These are phyloP conservation scores for Cromileptes altivelis DNA, from an alignment of 2,113 vertebrate species.

Conservation along the genomic window DNA sequence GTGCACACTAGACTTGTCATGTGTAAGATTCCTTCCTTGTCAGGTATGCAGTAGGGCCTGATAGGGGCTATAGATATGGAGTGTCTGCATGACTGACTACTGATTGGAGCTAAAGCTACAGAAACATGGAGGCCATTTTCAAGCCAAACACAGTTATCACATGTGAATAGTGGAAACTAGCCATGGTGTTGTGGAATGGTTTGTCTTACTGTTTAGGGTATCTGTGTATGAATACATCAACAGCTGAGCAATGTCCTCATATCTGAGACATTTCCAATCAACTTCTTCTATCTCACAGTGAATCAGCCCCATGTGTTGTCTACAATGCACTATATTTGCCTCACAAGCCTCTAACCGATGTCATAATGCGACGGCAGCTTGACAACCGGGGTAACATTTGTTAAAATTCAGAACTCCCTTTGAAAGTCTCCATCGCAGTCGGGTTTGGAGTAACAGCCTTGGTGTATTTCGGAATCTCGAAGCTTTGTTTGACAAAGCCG, in stretches of 20 bases:
- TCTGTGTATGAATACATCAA: neutral
- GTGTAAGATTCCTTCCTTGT: conserved; percentile 37
- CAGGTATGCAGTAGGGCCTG: conserved; percentile 67
- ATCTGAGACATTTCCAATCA: neutral
- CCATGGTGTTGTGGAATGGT: neutral
- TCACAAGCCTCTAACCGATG: conserved; percentile 9
- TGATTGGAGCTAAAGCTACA: conserved; percentile 63
- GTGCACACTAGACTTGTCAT: neutral
- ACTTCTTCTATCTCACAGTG: neutral
- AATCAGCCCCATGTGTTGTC: conserved; percentile 1
- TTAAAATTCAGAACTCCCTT: conserved; percentile 18
- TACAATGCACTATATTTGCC: conserved; percentile 6
- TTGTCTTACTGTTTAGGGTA: neutral
- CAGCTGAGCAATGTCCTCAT: neutral
- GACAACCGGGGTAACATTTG: conserved; percentile 8
- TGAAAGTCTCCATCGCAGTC: neutral
- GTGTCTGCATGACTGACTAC: conserved; percentile 67
- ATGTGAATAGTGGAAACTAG: conserved; percentile 33
- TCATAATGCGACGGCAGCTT: conserved; percentile 1
- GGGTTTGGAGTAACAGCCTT: conserved; percentile 25
- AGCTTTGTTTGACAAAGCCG: conserved; percentile 64
- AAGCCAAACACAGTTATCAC: conserved; percentile 44
- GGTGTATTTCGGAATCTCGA: conserved; percentile 44
- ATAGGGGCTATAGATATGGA: conserved; percentile 51
- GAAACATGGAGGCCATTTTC: conserved; percentile 53